These are phyloP conservation scores for Caenorhabditis sp. DNA, from an alignment of 2,888 invertebrate species.

Conservation along the genomic window DNA sequence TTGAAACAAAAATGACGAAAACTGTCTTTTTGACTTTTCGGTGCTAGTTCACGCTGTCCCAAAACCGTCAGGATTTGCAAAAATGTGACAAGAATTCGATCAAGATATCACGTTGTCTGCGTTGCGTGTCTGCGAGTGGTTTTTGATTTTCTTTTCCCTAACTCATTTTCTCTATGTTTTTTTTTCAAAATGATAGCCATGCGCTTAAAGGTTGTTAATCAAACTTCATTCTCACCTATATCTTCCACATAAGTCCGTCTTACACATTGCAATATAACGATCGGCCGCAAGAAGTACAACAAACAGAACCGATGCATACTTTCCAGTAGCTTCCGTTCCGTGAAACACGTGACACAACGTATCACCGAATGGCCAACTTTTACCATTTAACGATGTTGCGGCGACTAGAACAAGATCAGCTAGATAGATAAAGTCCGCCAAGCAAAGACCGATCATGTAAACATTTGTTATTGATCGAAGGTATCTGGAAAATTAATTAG, in stretches of 20 bases:
- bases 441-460: slow-evolving; percentile 66
- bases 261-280: slow-evolving; percentile 69
- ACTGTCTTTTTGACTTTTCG: too few relatives aligned
- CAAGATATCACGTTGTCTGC: too few relatives aligned
- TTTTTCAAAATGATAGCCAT: too few relatives aligned
- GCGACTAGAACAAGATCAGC: slow-evolving; percentile 66
- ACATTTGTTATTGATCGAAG: slow-evolving; percentile 69
- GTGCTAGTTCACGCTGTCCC: too few relatives aligned
- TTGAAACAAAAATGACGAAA: too few relatives aligned
- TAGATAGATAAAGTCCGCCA: slow-evolving; percentile 69
- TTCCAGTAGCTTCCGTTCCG: slow-evolving; percentile 69
- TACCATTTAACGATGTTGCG: slow-evolving; percentile 66
- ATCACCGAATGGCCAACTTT: slow-evolving; percentile 68
- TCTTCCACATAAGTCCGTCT: slow-evolving; percentile 46
- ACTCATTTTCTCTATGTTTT: too few relatives aligned
- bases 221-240: slow-evolving; percentile 39
- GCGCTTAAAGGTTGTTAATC: background rate
- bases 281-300: slow-evolving; percentile 67
- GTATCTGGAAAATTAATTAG: slow-evolving; percentile 45
- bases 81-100: too few relatives aligned
- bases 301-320: slow-evolving; percentile 68
- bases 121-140: too few relatives aligned
- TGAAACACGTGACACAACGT: slow-evolving; percentile 65
- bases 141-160: too few relatives aligned
- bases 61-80: too few relatives aligned